phyloP scores from a whole-genome alignment of 2,797 vertebrate genomes.

The Anniella stebbinsi region DNA sequence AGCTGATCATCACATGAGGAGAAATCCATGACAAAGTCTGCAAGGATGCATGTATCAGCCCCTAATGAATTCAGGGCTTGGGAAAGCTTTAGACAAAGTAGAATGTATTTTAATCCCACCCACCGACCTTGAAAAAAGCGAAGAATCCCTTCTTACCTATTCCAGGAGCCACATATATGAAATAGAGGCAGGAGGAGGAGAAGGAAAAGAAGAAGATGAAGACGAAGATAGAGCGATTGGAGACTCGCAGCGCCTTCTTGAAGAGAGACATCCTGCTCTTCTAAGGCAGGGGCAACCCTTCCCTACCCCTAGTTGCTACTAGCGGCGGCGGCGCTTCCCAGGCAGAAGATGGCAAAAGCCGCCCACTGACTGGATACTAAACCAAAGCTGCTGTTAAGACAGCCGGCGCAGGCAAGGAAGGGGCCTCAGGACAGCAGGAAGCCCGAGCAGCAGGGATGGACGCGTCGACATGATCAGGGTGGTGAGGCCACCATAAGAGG shows the following conservation, averaged over 20 bases:
- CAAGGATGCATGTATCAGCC: too few species aligned
- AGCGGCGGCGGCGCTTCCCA: neutral
- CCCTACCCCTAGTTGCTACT: neutral
- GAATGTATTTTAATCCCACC: neutral
- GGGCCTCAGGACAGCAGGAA: constrained; percentile 40
- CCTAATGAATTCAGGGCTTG: too few species aligned
- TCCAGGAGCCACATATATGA: constrained; percentile 95
- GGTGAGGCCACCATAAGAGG: too few species aligned
- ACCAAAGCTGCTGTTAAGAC: neutral
- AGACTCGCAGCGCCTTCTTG: constrained; percentile 89
- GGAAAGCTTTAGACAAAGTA: neutral
- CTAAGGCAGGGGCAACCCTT: constrained; percentile 23
- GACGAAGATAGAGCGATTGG: constrained; percentile 93
- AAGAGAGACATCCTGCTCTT: constrained; percentile 86
- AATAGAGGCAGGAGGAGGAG: constrained; percentile 94
- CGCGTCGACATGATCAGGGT: neutral
- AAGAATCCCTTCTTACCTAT: constrained; percentile 84
- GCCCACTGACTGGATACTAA: constrained; percentile 39
- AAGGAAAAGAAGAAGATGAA: constrained; percentile 96
- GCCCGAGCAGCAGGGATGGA: neutral
- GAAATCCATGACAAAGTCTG: neutral
- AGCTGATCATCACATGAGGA: neutral
- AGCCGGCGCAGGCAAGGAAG: constrained; percentile 6
- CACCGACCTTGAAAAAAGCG: neutral
- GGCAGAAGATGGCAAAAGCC: constrained; percentile 23